Evolutionary conservation across 2,797 vertebrate genomes (phyloP).

Genomic region (Scomberomorus guttatus): DNA sequence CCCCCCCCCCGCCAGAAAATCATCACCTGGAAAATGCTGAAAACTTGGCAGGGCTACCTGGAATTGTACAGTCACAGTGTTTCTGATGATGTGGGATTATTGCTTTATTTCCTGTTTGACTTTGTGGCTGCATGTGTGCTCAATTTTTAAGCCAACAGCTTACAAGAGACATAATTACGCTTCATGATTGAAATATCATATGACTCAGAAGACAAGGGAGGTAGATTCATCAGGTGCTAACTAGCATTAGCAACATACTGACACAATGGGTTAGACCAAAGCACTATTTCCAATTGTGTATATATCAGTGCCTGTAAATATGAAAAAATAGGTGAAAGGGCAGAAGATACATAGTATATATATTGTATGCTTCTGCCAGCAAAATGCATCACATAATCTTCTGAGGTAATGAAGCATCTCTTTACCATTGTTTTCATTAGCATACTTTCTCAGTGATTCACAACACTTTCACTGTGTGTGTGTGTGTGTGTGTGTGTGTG

Average conservation of each 20-base stretch:
- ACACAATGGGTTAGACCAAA: slow-evolving; percentile 22
- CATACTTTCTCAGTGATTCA: slow-evolving; percentile 39
- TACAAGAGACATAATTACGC: slow-evolving; percentile 55
- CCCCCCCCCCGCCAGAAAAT: slow-evolving; percentile 12
- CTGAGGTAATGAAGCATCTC: slow-evolving; percentile 64
- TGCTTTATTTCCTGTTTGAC: slow-evolving; percentile 47
- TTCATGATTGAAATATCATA: slow-evolving; percentile 6
- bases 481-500: slow-evolving; percentile 6
- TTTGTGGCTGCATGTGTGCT: slow-evolving; percentile 42
- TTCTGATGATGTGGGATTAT: slow-evolving; percentile 50
- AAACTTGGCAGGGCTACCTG: slow-evolving; percentile 71
- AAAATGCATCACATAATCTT: slow-evolving; percentile 56
- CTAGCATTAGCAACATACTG: slow-evolving; percentile 44
- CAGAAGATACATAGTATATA: slow-evolving; percentile 18
- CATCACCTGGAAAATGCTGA: slow-evolving; percentile 46
- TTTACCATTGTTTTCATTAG: slow-evolving; percentile 65
- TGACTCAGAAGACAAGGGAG: background rate
- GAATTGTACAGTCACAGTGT: slow-evolving; percentile 58
- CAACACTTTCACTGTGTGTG: slow-evolving; percentile 23
- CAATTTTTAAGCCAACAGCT: slow-evolving; percentile 54
- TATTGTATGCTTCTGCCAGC: slow-evolving; percentile 21
- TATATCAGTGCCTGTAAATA: slow-evolving; percentile 7
- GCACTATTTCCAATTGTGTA: slow-evolving; percentile 21
- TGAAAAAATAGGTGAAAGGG: slow-evolving; percentile 17
- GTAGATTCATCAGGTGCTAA: slow-evolving; percentile 33